phyloP scores from a whole-genome alignment of 1,140 invertebrate species.

The Bombus affinis region DNA sequence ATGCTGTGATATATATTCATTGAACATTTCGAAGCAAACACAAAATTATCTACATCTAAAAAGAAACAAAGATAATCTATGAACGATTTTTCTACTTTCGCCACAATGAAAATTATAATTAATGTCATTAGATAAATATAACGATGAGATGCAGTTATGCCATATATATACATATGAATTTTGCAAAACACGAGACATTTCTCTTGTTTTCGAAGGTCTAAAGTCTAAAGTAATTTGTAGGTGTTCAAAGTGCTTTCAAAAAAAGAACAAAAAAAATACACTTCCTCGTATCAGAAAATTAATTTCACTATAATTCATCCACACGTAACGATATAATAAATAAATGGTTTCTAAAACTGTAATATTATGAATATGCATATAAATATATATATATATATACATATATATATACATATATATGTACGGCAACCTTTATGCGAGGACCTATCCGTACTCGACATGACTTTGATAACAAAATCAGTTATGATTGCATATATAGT shows the following conservation, averaged over 20 bases:
- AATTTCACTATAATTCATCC: constrained; percentile 42
- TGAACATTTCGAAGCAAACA: constrained; percentile 28
- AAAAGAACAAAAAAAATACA: not conserved
- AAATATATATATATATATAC: constrained; percentile 27
- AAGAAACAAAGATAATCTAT: constrained; percentile 30
- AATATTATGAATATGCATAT: constrained; percentile 55
- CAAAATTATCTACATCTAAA: constrained; percentile 42
- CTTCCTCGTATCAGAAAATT: constrained; percentile 22
- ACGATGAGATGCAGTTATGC: constrained; percentile 38
- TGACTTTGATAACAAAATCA: constrained; percentile 66
- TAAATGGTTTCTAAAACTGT: constrained; percentile 65
- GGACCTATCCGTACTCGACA: constrained; percentile 60
- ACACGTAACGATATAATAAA: constrained; percentile 51
- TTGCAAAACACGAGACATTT: constrained; percentile 27
- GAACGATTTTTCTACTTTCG: constrained; percentile 60
- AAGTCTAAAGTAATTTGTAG: constrained; percentile 38
- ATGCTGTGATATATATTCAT: constrained; percentile 64
- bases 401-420: constrained; percentile 33
- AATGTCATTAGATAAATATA: constrained; percentile 21
- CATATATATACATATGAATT: not conserved
- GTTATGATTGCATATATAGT: constrained; percentile 67
- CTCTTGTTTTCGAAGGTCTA: constrained; percentile 42
- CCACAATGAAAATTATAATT: constrained; percentile 28
- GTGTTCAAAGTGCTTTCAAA: constrained; percentile 39
- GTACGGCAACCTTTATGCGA: constrained; percentile 54